Conservation (phyloP, 2,113 vertebrate species). For the Leucopsar rothschildi region DNA sequence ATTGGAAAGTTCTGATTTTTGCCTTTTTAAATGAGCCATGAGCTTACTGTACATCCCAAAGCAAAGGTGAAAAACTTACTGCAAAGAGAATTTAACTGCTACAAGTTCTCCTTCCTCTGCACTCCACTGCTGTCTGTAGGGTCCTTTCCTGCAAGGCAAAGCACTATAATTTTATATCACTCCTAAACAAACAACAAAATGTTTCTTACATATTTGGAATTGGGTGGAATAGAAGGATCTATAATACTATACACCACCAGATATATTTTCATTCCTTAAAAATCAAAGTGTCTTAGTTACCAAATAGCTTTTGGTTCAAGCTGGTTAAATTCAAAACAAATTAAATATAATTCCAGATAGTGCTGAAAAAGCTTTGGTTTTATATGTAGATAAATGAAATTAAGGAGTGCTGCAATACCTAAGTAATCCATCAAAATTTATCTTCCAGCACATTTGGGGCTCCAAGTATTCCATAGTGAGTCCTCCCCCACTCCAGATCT, state of each 20-base stretch:
- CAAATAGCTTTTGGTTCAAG: background rate
- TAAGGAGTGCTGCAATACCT: constrained; percentile 2
- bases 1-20: background rate
- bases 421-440: constrained; percentile 44
- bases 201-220: background rate
- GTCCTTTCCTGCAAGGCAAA: constrained; percentile 46
- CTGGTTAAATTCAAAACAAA: background rate
- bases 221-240: background rate
- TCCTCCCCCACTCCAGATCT: constrained; percentile 53
- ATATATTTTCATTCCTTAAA: background rate
- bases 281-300: background rate
- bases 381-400: background rate
- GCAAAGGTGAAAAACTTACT: background rate
- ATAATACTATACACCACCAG: fast-evolving
- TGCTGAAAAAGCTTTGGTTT: background rate
- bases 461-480: constrained; percentile 47
- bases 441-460: constrained; percentile 23
- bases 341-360: background rate
- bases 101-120: constrained; percentile 45
- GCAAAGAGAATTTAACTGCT: constrained; percentile 42
- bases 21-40: background rate
- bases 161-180: background rate
- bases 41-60: background rate
- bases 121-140: constrained; percentile 50
- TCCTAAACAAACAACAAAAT: background rate